A percentile compares a stretch with the other conserved stretches of the same genome.
phyloP scores from a whole-genome alignment of 1,140 invertebrate genomes.

The Gryon sp. region DNA sequence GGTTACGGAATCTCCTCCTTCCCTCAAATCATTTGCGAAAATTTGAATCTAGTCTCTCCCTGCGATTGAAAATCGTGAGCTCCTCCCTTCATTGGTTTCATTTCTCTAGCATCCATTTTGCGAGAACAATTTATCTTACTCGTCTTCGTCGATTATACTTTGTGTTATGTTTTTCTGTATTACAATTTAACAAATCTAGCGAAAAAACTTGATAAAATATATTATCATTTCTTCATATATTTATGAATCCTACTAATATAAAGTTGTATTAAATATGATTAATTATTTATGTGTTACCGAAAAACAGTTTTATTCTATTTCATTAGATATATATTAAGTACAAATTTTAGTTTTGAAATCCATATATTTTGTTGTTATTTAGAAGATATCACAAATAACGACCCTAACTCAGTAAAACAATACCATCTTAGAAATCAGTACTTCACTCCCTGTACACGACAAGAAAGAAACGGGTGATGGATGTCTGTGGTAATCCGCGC shows the following conservation, averaged over 20 bases:
- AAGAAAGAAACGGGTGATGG: slow-evolving; percentile 71
- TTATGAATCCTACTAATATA: too few species aligned
- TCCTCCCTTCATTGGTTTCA: slow-evolving; percentile 34
- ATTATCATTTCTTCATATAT: too few species aligned
- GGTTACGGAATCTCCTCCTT: slow-evolving; percentile 59
- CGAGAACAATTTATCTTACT: slow-evolving; percentile 33
- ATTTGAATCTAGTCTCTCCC: slow-evolving; percentile 69
- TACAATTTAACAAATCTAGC: too few species aligned
- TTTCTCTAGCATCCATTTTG: slow-evolving; percentile 37
- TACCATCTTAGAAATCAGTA: slow-evolving; percentile 61
- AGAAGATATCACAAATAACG: slow-evolving; percentile 41
- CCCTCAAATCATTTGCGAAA: slow-evolving; percentile 73
- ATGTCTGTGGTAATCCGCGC: slow-evolving; percentile 74
- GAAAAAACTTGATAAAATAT: too few species aligned
- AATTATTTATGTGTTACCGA: too few species aligned
- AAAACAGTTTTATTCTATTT: too few species aligned
- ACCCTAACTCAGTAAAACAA: slow-evolving; percentile 47
- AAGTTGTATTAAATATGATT: too few species aligned
- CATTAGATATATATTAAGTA: too few species aligned
- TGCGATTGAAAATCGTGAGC: slow-evolving; percentile 37
- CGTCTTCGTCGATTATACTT: too few species aligned
- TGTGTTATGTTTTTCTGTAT: too few species aligned
- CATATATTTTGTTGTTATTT: slow-evolving; percentile 40
- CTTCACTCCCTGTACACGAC: slow-evolving; percentile 49
- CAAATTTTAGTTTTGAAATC: slow-evolving; percentile 14